Evolutionary conservation across 2,888 invertebrate species (phyloP).

Genomic region (Alentia gelatinosa): DNA sequence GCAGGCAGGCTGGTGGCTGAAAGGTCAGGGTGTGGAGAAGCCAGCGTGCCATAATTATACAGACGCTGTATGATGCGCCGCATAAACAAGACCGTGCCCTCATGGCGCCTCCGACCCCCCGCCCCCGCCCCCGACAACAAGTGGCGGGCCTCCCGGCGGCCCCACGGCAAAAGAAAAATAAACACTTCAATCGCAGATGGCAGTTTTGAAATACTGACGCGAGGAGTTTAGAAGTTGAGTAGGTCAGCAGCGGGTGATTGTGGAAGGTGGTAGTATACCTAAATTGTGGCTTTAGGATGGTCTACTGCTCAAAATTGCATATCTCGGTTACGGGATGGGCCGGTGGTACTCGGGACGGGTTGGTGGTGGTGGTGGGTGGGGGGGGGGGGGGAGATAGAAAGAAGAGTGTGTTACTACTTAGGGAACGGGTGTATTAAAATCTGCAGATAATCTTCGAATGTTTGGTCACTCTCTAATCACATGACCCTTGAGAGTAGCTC

Average conservation of each 20-base stretch:
- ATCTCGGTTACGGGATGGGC: too few species aligned
- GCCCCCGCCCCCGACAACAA: constrained; percentile 5
- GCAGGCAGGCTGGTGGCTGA: background rate
- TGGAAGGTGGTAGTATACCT: too few species aligned
- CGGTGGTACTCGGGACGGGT: background rate
- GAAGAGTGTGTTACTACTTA: background rate
- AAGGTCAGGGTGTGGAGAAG: constrained; percentile 40
- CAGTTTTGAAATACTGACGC: background rate
- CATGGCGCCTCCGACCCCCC: too few species aligned
- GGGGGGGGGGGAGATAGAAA: background rate
- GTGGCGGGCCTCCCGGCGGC: background rate
- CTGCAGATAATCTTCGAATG: constrained; percentile 21
- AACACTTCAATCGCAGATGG: constrained; percentile 21
- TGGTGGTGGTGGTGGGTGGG: background rate
- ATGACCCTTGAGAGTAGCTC: background rate
- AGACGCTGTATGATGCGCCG: constrained; percentile 24
- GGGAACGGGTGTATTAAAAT: constrained; percentile 1
- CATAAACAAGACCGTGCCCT: constrained; percentile 6
- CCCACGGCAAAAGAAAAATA: background rate
- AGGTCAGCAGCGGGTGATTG: too few species aligned
- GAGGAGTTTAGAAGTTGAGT: too few species aligned
- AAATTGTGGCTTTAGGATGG: too few species aligned
- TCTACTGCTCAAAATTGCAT: too few species aligned
- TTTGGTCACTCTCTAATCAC: constrained; percentile 17
- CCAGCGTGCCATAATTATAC: background rate